Base-by-base conservation (phyloP, 2,888 invertebrate genomes). In the Noctuana brunneofusca region DNA sequence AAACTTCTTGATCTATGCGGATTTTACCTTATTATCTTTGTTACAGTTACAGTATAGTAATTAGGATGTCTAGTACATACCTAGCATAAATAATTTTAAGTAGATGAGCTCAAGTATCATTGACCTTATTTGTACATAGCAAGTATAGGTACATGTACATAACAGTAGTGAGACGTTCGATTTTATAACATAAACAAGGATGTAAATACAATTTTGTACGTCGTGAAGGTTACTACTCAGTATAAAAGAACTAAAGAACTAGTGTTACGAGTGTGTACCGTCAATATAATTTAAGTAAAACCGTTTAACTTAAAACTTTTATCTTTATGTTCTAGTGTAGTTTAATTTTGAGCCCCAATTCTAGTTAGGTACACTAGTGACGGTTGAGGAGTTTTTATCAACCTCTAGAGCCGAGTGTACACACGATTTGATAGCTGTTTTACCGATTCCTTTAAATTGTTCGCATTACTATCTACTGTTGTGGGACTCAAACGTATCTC, bases 141-240 rank as follows among this genome's bases (percentile, higher is more conserved):
- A 54, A 38, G 54, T n/a, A n/a, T n/a, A n/a, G n/a, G n/a, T n/a
- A n/a, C n/a, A n/a, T 53, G 12, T 53, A 32, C 20, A 35, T 53
- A 53, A 35, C 38, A 38, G 38, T 41, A 54, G 20, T n/a, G 35
- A 54, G 54, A 54, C 35, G 22, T 54, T 54, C 48, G 38, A 55
- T 60, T 50, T 59, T 59, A 41, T 46, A 30, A 54, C 24, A 30
- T 49, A 43, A 54, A 62, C 55, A 54, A 62, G 60, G 60, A 48
- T 62, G 60, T 62, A 55, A 48, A 48, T 55, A 62, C 46, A 63
- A 50, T 56, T 56, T 63, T 56, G 62, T 27, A 50, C 27, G 20
- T 46, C 27, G 18, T 32, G 62, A 62, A 62, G 62, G 62, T 53
- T 55, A 54, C 16, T 53, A 62, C 32, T 54, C 48, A 27, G 55